Conservation (phyloP, 2,113 vertebrate species). For the Tychaedon coryphoeus region DNA sequence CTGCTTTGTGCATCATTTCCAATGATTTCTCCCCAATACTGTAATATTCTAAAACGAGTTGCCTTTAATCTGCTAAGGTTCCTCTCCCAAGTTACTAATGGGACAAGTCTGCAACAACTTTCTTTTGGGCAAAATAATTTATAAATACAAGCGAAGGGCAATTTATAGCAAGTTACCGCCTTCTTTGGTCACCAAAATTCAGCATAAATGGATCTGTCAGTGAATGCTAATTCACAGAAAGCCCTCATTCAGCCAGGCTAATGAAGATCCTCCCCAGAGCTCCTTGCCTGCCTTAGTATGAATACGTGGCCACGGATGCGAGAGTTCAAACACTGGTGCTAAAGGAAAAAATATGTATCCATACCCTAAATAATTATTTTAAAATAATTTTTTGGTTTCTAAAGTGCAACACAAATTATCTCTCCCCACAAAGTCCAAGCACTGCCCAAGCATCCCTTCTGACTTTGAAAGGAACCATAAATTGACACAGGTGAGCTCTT, state of each 20-base stretch:
- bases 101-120: not conserved
- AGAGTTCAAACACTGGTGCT: not conserved
- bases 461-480: not conserved
- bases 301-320: fast-evolving
- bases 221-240: not conserved
- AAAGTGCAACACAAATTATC: not conserved
- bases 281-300: not conserved
- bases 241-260: not conserved
- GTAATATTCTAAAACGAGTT: not conserved
- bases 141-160: not conserved
- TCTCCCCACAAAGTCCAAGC: not conserved
- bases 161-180: not conserved
- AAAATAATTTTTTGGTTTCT: not conserved
- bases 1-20: not conserved
- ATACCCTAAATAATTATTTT: not conserved
- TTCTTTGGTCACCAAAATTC: not conserved
- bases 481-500: not conserved
- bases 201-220: not conserved
- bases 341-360: not conserved
- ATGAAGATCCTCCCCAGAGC: not conserved
- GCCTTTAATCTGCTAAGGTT: not conserved
- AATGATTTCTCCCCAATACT: fast-evolving
- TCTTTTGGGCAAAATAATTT: not conserved
- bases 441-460: not conserved
- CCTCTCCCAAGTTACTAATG: not conserved